Conservation (phyloP, 2,888 invertebrate species). For the Tromatobia lineatoria region DNA sequence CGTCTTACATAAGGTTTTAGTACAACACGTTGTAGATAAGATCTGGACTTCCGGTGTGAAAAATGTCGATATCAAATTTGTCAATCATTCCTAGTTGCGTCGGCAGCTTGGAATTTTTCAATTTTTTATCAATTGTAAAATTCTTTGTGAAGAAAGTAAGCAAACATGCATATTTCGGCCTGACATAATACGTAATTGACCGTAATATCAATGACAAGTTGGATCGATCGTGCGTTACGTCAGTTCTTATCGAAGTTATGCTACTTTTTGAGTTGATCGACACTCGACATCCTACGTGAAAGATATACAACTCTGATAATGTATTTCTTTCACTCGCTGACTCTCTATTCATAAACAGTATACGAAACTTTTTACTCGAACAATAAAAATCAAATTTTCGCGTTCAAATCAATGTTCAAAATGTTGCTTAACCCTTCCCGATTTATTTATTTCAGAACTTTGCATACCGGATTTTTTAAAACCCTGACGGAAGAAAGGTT, state of each 20-base stretch:
- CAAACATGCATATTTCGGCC: neutral
- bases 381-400: neutral
- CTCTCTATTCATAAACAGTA: neutral
- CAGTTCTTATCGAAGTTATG: conserved; percentile 9
- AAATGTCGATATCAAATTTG: neutral
- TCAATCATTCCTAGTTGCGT: neutral
- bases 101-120: neutral
- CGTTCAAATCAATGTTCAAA: neutral
- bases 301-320: neutral
- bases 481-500: too few species aligned
- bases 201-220: neutral
- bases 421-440: neutral
- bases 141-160: neutral
- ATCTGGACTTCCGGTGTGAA: neutral
- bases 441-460: neutral
- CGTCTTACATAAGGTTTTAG: neutral
- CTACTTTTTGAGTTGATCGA: neutral
- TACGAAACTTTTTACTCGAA: neutral
- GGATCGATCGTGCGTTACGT: neutral
- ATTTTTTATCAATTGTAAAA: neutral
- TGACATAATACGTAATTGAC: neutral
- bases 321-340: neutral
- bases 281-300: conserved; percentile 6
- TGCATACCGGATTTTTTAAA: neutral
- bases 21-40: neutral